Evolutionary conservation across 2,888 invertebrate genomes (phyloP), one percentile per base, ranked within the genome.

Genomic region (Lochmaea capreae): DNA sequence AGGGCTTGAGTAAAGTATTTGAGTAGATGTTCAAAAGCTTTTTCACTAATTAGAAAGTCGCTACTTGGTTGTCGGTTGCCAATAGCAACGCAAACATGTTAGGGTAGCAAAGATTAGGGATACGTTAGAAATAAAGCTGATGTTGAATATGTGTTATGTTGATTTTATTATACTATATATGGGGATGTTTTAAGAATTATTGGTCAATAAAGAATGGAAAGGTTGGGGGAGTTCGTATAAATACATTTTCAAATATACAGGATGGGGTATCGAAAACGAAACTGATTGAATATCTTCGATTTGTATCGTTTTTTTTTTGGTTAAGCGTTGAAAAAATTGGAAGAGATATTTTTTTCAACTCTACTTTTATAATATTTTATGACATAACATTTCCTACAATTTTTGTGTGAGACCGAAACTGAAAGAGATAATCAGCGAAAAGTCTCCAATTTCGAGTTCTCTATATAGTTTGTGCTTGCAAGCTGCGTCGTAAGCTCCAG

Each of bases 41-140:
- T 69, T 62, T 58, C 57, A 52, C 69, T 69, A 69, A 69, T 69
- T 69, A 69, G 62, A 62, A 49, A 46, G 22, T 46, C 12, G 46
- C 69, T 69, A 69, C 69, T 69, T 61, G 62, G 18, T 62, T 69
- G 62, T 8, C 43, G 49, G 69, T 69, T 69, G 33, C 69, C 39
- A 61, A n/a, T 12, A 39, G 69, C 62, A 69, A 69, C 69, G 43
- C 69, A 62, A 52, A 52, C 39, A 62, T 66, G 59, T 69, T 33
- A 39, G 69, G 69, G 69, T 62, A 49, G 62, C 46, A 33, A 62
- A 69, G 69, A 69, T 69, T 69, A 69, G 69, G 69, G 69, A 62
- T 42, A 39, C 39, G 62, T 62, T 62, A 43, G 12, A 39, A 33
- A 59, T 59, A 59, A 59, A 26, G 26, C 59, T 33, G 33, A 59